Conservation (phyloP, 92 coral and sea anemone genomes). For the Porites evermanni region DNA sequence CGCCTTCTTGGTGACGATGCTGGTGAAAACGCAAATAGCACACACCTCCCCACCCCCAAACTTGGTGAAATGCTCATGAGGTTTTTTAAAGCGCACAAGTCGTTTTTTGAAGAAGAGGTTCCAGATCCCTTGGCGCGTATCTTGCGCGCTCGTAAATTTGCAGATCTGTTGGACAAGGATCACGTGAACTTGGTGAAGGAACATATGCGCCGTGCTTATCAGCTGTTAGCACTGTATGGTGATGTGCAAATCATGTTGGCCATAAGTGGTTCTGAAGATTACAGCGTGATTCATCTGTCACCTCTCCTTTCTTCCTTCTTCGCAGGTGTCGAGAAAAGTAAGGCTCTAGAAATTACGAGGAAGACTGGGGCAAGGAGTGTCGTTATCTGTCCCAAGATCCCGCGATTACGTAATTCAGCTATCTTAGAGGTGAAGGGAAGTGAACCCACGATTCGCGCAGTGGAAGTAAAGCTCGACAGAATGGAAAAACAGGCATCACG, state of each 20-base stretch:
- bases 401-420: constrained; percentile 65
- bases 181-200: constrained; percentile 74
- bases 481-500: constrained; percentile 62
- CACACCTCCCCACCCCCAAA: constrained; percentile 20
- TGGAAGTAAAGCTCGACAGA: constrained; percentile 76
- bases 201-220: constrained; percentile 95
- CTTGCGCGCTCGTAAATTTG: constrained; percentile 48
- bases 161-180: constrained; percentile 75
- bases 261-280: constrained; percentile 81
- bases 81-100: constrained; percentile 67
- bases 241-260: constrained; percentile 71
- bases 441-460: constrained; percentile 83
- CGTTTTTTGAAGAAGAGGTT: constrained; percentile 47
- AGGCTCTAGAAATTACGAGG: constrained; percentile 73
- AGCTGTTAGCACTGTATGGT: constrained; percentile 84
- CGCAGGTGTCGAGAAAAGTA: constrained; percentile 79
- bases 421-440: constrained; percentile 91
- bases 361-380: constrained; percentile 86
- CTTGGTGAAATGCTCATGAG: constrained; percentile 76
- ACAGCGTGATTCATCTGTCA: constrained; percentile 74
- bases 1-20: not conserved
- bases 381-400: constrained; percentile 77
- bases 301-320: constrained; percentile 72
- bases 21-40: not conserved
- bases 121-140: constrained; percentile 67